Evolutionary conservation across 2,797 vertebrate species (phyloP).

Genomic region (Champsocephalus gunnari): DNA sequence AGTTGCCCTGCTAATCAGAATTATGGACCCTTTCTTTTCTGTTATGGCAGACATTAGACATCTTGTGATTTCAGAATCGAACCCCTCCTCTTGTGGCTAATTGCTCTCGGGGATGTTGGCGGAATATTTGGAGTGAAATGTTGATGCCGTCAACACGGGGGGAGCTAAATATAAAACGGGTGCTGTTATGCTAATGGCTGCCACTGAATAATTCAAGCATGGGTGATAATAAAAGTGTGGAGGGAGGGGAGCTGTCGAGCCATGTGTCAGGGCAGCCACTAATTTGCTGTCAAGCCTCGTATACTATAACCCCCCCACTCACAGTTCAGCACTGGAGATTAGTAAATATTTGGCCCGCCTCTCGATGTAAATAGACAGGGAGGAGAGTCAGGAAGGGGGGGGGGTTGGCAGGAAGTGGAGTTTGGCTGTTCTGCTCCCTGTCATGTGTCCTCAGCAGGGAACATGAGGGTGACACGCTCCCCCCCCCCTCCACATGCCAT

Average conservation of each 20-base stretch:
- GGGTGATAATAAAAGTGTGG: conserved; percentile 85
- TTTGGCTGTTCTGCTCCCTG: conserved; percentile 66
- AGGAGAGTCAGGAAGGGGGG: conserved; percentile 15
- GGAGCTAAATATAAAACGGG: conserved; percentile 89
- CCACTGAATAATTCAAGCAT: conserved; percentile 90
- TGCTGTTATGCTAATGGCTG: conserved; percentile 86
- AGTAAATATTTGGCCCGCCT: conserved; percentile 81
- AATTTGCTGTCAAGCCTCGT: conserved; percentile 86
- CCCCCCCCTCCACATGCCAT: conserved; percentile 39
- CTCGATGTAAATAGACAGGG: conserved; percentile 59
- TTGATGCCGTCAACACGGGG: conserved; percentile 82
- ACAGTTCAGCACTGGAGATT: conserved; percentile 74
- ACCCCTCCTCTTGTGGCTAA: conserved; percentile 78
- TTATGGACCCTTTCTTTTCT: conserved; percentile 49
- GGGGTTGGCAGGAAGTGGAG: conserved; percentile 62
- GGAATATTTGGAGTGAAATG: conserved; percentile 80
- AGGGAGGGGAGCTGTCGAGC: conserved; percentile 80
- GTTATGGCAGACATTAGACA: conserved; percentile 56
- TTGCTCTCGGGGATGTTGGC: conserved; percentile 80
- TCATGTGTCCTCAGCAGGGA: conserved; percentile 73
- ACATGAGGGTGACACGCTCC: conserved; percentile 5
- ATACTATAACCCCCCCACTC: conserved; percentile 50
- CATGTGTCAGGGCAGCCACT: conserved; percentile 81
- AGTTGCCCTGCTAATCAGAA: conserved; percentile 70
- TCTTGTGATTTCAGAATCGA: conserved; percentile 66